These are phyloP conservation scores for Strongylocentrotus purpuratus DNA, from an alignment of 35 echinoderm and acorn worm species.

Conservation along the genomic window DNA sequence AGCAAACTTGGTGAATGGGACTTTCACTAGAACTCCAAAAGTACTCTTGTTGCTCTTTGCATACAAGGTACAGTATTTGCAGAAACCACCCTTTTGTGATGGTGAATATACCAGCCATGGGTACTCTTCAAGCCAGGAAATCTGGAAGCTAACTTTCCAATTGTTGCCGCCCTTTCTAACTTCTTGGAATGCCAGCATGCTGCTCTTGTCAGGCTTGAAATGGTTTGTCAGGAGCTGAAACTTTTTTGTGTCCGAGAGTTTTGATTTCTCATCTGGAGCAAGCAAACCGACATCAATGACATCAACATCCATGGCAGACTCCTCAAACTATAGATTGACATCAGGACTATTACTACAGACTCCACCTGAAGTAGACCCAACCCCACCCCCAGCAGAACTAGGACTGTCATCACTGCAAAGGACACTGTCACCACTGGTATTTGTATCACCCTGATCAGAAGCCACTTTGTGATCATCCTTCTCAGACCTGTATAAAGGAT, in stretches of 20 bases:
- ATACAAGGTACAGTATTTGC: constrained; percentile 57
- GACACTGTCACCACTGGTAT: constrained; percentile 49
- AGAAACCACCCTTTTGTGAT: constrained; percentile 46
- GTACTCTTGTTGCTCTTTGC: constrained; percentile 38
- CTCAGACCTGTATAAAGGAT: constrained; percentile 50
- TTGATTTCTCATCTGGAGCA: constrained; percentile 53
- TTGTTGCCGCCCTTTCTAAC: constrained; percentile 51
- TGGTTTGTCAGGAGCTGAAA: constrained; percentile 53
- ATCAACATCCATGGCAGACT: constrained; percentile 53
- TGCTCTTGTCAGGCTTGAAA: constrained; percentile 53
- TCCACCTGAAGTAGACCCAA: constrained; percentile 43
- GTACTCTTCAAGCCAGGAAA: constrained; percentile 51
- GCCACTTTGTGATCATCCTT: constrained; percentile 49
- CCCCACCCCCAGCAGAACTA: constrained; percentile 48
- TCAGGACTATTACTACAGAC: constrained; percentile 53
- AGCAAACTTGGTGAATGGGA: constrained; percentile 51
- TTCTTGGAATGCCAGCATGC: constrained; percentile 50
- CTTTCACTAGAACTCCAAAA: constrained; percentile 48
- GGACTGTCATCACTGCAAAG: constrained; percentile 49
- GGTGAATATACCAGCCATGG: constrained; percentile 46
- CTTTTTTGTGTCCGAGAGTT: constrained; percentile 51
- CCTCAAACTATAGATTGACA: constrained; percentile 46
- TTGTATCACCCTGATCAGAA: constrained; percentile 50
- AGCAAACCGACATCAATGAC: constrained; percentile 48
- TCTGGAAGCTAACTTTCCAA: constrained; percentile 54